phyloP scores from a whole-genome alignment of 2,113 vertebrate genomes.

The Pampusana beccarii region DNA sequence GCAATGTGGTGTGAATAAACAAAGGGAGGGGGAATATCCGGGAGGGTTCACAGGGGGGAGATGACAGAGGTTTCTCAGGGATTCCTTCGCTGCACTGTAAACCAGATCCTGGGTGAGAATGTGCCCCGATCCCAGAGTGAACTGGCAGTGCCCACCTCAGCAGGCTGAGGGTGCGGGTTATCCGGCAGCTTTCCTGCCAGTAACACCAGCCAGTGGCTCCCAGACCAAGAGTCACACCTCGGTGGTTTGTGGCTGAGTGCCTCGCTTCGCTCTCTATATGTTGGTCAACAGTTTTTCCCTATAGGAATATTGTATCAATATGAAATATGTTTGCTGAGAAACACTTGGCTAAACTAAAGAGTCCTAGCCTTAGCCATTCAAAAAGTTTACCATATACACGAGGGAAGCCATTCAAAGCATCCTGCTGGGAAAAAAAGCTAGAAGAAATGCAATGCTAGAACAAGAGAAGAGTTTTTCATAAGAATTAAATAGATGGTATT shows the following conservation, averaged over 20 bases:
- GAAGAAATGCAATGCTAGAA: neutral
- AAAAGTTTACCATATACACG: neutral
- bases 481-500: neutral
- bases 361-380: neutral
- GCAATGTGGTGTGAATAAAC: neutral
- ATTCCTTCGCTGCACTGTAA: neutral
- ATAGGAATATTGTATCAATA: neutral
- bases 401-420: neutral
- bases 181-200: neutral
- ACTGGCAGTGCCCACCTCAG: accelerated
- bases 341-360: neutral
- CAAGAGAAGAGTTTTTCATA: neutral
- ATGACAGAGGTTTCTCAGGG: neutral
- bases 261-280: neutral
- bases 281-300: neutral
- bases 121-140: neutral
- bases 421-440: neutral
- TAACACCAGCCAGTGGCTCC: neutral
- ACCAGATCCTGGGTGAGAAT: neutral
- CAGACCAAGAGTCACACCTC: accelerated
- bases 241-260: neutral
- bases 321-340: neutral
- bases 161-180: neutral
- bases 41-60: neutral
- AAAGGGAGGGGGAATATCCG: neutral